These are phyloP conservation scores for Psittacus erithacus DNA, from an alignment of 2,113 vertebrate genomes.

Conservation along the genomic window DNA sequence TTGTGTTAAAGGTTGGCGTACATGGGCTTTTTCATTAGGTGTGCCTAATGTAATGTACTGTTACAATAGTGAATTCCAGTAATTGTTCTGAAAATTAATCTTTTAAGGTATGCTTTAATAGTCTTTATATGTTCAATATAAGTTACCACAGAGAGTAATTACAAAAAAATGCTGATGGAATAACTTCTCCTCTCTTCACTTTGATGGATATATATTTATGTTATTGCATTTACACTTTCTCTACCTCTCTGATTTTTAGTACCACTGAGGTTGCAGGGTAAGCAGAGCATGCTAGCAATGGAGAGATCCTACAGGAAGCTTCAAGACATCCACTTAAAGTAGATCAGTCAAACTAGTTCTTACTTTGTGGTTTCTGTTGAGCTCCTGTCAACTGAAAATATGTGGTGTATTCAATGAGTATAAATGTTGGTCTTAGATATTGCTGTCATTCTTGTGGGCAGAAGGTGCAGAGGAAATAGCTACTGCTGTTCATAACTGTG, in stretches of 20 bases:
- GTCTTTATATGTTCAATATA: neutral
- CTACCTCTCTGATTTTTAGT: neutral
- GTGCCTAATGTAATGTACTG: neutral
- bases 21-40: neutral
- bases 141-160: neutral
- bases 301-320: neutral
- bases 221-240: neutral
- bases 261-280: neutral
- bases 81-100: neutral
- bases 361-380: neutral
- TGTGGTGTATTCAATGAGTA: fast-evolving
- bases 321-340: neutral
- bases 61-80: neutral
- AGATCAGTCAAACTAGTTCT: neutral
- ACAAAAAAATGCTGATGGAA: neutral
- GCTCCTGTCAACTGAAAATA: neutral
- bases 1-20: neutral
- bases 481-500: neutral
- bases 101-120: neutral
- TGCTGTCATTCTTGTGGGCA: neutral
- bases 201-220: neutral
- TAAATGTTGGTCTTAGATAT: neutral
- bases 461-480: neutral
- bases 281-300: neutral
- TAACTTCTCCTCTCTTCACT: neutral